These are phyloP conservation scores for Rattus rattus DNA, from an alignment of 2,113 vertebrate genomes.

Conservation along the genomic window DNA sequence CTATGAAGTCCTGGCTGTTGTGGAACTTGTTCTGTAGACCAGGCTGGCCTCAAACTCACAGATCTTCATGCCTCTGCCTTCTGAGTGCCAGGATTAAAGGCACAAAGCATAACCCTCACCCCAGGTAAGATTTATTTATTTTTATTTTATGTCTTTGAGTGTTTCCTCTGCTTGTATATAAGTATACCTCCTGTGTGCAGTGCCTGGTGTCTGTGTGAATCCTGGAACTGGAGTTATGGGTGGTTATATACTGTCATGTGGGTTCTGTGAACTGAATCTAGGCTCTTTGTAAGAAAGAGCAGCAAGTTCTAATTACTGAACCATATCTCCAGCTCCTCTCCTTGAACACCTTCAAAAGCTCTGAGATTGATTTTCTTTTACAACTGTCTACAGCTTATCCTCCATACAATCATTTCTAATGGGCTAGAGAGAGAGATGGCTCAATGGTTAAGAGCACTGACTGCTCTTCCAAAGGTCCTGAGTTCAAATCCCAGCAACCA, in stretches of 20 bases:
- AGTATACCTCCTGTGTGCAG: neutral
- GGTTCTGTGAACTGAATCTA: neutral
- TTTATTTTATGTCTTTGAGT: neutral
- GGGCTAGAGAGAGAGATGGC: no score
- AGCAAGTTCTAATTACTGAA: neutral
- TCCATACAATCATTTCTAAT: neutral
- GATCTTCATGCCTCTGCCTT: neutral
- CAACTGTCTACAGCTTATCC: neutral
- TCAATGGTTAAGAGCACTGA: no score
- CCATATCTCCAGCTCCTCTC: neutral
- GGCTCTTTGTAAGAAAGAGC: neutral
- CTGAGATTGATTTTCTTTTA: neutral
- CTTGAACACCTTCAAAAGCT: neutral
- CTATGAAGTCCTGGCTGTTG: neutral
- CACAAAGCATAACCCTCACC: neutral
- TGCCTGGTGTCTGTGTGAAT: neutral
- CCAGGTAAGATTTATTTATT: neutral
- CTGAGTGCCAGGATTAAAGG: neutral
- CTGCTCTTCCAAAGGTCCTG: no score
- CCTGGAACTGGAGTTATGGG: neutral
- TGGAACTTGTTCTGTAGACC: neutral
- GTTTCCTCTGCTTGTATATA: neutral
- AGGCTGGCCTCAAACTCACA: neutral
- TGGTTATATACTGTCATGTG: neutral
- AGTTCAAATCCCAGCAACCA: no score